These are phyloP conservation scores for Pseudococcus jackbeardsleyi DNA, from an alignment of 2,888 invertebrate genomes.

Conservation along the genomic window DNA sequence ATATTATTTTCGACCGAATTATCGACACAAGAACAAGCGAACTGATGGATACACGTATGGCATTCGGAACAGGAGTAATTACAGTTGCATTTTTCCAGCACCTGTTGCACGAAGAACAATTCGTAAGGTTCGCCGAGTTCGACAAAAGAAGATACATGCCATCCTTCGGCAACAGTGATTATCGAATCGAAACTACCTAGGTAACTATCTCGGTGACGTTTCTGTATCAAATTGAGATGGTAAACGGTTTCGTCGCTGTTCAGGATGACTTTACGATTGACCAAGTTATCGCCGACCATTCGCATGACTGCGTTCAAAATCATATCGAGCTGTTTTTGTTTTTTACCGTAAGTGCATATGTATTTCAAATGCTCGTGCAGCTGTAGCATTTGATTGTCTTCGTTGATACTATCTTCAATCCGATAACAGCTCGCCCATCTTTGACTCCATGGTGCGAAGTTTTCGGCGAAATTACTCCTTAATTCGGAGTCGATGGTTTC, in stretches of 20 bases:
- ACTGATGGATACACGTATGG: slow-evolving; percentile 28
- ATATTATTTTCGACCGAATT: not conserved
- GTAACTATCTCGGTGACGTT: slow-evolving; percentile 47
- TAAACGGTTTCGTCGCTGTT: slow-evolving; percentile 39
- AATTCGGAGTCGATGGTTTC: not conserved
- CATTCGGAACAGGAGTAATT: slow-evolving; percentile 35
- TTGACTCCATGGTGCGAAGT: not conserved
- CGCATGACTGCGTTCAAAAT: not conserved
- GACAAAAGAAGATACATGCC: slow-evolving; percentile 21
- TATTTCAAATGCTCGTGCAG: slow-evolving; percentile 27
- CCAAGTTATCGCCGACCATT: slow-evolving; percentile 30
- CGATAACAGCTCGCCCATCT: slow-evolving; percentile 6
- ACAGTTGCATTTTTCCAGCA: slow-evolving; percentile 12
- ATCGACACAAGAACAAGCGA: slow-evolving; percentile 21
- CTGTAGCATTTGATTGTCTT: slow-evolving; percentile 17
- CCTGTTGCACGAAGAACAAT: slow-evolving; percentile 30
- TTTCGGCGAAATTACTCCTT: not conserved
- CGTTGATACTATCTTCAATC: slow-evolving; percentile 21
- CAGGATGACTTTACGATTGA: not conserved
- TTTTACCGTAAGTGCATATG: slow-evolving; percentile 42
- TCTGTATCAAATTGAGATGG: slow-evolving; percentile 16
- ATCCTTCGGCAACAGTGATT: not conserved
- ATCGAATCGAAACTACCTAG: slow-evolving; percentile 20
- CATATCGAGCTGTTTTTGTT: not conserved
- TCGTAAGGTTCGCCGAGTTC: slow-evolving; percentile 36